Evolutionary conservation across 2,113 vertebrate species (phyloP), one percentile per base, ranked within the genome.

Genomic region (Cebus imitator): DNA sequence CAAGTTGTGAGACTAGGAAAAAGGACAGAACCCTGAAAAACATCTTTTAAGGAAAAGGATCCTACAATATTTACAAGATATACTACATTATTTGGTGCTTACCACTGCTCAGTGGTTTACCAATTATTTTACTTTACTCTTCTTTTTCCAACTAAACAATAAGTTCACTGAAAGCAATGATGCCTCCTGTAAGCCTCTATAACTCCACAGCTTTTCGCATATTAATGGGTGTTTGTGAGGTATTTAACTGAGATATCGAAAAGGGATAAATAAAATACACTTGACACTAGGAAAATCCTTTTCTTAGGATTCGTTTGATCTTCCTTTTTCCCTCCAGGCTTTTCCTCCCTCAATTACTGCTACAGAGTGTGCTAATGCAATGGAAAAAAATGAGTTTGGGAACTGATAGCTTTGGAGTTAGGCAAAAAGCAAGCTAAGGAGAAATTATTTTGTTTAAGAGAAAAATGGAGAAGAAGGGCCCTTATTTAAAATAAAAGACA

Each of bases 371-470:
- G 58, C 64, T 52, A 92, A 92, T 9, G 35, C 68, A 73, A 48
- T 16, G 9, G 23, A 80, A 37, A 90, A 87, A 84, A 32, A 85
- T 0, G 37, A 78, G n/a, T 37, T 55, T 43, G 9, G 18, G 4
- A 50, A 75, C 11, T 52, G 23, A 55, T 27, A 30, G 64, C 17
- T 6, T n/a, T 58, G 18, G 27, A 78, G 52, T 70, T 55, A 82
- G 0, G 4, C 27, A 70, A 48, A 23, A 81, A 55, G 21, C 75
- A 73, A 92, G 80, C 64, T 48, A 43, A 87, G 85, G 20, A 17
- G 9, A 70, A 87, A 86, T 78, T 85, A 83, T 61, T 78, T 91
- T 55, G 35, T 25, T 79, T 68, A 96, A 95, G 43, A 94, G 48
- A 48, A 93, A 93, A 96, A 85, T 25, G 37, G 61, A 66, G 13